phyloP scores from a whole-genome alignment of 2,888 invertebrate genomes.

The Cephus rjabovi region DNA sequence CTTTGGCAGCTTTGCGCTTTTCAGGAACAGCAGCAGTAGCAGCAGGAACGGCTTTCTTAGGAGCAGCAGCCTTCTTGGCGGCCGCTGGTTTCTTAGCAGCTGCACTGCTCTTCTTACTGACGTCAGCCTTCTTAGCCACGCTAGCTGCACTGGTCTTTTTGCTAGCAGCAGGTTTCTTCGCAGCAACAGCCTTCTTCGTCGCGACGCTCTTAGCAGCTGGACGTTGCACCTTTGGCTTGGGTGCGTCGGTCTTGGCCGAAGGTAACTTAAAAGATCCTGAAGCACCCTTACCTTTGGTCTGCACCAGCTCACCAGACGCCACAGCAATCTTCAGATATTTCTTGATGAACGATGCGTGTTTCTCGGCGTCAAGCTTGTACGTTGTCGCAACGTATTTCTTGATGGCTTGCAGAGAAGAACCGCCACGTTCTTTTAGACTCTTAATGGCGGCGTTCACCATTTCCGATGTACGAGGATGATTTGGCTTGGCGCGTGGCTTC shows the following conservation, averaged over 20 bases:
- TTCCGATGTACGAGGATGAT: slow-evolving; percentile 67
- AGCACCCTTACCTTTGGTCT: slow-evolving; percentile 69
- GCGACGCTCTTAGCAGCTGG: not conserved
- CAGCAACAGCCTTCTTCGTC: not conserved
- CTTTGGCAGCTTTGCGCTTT: slow-evolving; percentile 17
- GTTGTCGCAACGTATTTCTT: slow-evolving; percentile 73
- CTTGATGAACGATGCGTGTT: slow-evolving; percentile 71
- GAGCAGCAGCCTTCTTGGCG: slow-evolving; percentile 10
- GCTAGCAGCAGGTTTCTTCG: slow-evolving; percentile 2
- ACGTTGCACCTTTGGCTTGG: slow-evolving; percentile 18
- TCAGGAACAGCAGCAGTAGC: not conserved
- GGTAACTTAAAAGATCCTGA: slow-evolving; percentile 67
- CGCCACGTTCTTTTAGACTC: slow-evolving; percentile 69
- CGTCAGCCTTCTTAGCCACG: not conserved
- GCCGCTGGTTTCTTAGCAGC: slow-evolving; percentile 7
- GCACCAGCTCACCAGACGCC: slow-evolving; percentile 66
- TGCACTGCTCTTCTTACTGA: not conserved
- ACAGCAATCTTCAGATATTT: slow-evolving; percentile 71
- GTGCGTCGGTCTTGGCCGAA: slow-evolving; percentile 31
- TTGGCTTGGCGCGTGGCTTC: slow-evolving; percentile 59
- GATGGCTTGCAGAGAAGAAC: slow-evolving; percentile 71
- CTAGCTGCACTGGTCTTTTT: not conserved
- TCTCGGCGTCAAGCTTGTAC: slow-evolving; percentile 72
- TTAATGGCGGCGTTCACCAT: slow-evolving; percentile 72
- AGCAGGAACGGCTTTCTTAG: slow-evolving; percentile 14